phyloP scores from a whole-genome alignment of 2,797 vertebrate species.

The Galagoides demidoff region DNA sequence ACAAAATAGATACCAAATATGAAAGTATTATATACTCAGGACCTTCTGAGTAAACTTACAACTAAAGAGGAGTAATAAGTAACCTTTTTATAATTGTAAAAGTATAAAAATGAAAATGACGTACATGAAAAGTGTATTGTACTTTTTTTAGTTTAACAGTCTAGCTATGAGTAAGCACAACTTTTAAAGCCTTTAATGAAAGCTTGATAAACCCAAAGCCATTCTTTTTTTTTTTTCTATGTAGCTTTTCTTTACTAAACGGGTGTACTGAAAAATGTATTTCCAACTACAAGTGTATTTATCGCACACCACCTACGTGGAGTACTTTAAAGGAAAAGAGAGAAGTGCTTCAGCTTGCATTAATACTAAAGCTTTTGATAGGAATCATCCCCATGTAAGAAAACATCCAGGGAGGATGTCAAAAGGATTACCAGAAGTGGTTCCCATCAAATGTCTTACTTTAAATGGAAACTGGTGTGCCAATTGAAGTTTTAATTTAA shows the following conservation, averaged over 20 bases:
- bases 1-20: neutral
- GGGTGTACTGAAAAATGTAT: neutral
- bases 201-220: neutral
- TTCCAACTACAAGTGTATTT: neutral
- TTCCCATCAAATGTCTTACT: neutral
- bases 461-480: neutral
- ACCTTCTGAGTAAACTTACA: neutral
- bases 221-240: neutral
- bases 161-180: neutral
- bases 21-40: neutral
- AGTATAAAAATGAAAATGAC: neutral
- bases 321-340: neutral
- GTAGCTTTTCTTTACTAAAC: neutral
- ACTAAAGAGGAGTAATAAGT: neutral
- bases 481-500: neutral
- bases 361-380: neutral
- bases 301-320: neutral
- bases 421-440: neutral
- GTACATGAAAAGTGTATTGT: neutral
- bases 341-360: neutral
- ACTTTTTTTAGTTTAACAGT: neutral
- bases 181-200: neutral
- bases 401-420: neutral
- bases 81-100: neutral
- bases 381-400: neutral